These are phyloP conservation scores for Picus viridis DNA, from an alignment of 2,797 vertebrate genomes.

Conservation along the genomic window DNA sequence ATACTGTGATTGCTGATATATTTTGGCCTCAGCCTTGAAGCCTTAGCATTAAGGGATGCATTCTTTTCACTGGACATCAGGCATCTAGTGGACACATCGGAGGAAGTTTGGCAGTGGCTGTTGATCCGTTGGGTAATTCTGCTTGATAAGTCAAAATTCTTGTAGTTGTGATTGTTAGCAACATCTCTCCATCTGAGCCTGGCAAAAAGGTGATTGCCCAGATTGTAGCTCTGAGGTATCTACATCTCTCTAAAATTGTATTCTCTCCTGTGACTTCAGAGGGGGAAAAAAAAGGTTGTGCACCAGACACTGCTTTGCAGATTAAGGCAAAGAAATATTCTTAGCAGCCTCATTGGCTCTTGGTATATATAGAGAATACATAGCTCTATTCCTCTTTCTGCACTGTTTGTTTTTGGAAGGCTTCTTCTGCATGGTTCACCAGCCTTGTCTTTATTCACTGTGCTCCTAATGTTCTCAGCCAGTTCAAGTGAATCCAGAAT, in stretches of 20 bases:
- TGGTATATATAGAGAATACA: fast-evolving
- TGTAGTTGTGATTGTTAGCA: not conserved
- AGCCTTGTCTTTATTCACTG: not conserved
- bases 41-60: fast-evolving
- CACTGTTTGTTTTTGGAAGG: not conserved
- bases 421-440: fast-evolving
- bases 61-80: not conserved
- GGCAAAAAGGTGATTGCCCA: not conserved
- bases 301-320: not conserved
- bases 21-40: not conserved
- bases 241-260: not conserved
- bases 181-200: not conserved
- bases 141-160: not conserved
- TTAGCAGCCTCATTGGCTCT: not conserved
- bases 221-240: not conserved
- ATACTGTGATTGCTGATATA: not conserved
- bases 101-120: not conserved
- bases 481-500: not conserved
- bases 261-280: not conserved
- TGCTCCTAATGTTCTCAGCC: not conserved
- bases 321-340: not conserved
- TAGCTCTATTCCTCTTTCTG: not conserved
- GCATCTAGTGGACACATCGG: not conserved
- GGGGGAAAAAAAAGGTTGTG: not conserved
- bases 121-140: not conserved